Percentiles rank a stretch among this genome's conserved stretches.
These are phyloP conservation scores for Lamprotornis superbus DNA, from an alignment of 2,113 vertebrate species.

Conservation along the genomic window DNA sequence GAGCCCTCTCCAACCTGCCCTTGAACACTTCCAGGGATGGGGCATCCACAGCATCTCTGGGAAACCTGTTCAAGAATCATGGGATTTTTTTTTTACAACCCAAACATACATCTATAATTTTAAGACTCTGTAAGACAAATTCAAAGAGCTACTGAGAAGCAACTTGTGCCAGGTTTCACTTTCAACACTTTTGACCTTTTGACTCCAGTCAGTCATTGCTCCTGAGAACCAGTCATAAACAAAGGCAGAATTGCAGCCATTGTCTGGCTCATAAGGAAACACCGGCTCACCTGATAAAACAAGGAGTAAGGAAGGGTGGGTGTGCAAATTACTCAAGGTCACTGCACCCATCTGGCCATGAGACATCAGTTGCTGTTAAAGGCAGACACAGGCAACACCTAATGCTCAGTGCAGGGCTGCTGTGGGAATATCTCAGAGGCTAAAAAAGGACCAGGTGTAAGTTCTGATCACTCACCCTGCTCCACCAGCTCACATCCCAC, in stretches of 20 bases:
- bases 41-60: neutral
- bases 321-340: neutral
- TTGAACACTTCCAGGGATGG: neutral
- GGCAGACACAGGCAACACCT: neutral
- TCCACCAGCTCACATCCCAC: neutral
- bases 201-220: neutral
- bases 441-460: neutral
- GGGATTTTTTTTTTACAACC: neutral
- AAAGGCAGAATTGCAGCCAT: neutral
- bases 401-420: neutral
- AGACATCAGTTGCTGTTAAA: accelerated
- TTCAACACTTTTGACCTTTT: neutral
- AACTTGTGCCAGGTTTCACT: neutral
- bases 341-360: neutral
- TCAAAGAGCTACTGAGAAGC: neutral
- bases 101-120: neutral
- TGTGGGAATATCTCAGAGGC: neutral
- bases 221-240: neutral
- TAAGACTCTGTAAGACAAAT: neutral
- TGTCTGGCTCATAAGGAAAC: neutral
- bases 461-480: neutral
- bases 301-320: neutral
- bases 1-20: neutral
- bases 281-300: neutral
- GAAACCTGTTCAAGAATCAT: neutral